phyloP scores from a whole-genome alignment of 2,888 invertebrate genomes.

The Oscheius sp. region DNA sequence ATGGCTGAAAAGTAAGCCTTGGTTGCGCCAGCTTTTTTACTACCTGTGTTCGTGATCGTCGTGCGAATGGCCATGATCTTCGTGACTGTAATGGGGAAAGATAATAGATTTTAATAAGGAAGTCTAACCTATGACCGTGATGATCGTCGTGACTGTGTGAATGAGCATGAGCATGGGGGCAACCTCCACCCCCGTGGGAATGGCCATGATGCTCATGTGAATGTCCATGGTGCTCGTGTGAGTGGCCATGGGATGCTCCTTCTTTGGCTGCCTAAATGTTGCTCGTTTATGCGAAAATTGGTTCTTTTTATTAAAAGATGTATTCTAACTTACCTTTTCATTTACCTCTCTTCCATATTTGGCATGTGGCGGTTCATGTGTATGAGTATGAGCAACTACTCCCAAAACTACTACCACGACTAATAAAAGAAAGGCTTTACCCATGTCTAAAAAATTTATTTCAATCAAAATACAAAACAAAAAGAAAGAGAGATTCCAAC shows the following conservation, averaged over 20 bases:
- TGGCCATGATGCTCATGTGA: conserved; percentile 45
- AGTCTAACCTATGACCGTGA: conserved; percentile 42
- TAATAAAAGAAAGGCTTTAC: conserved; percentile 12
- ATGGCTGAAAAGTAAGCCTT: neutral
- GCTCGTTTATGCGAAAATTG: neutral
- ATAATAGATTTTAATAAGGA: conserved; percentile 10
- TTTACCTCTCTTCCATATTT: conserved; percentile 66
- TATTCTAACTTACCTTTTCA: conserved; percentile 52
- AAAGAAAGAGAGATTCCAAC: neutral
- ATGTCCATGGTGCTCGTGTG: too few species aligned
- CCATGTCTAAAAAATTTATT: neutral
- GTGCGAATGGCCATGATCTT: conserved; percentile 40
- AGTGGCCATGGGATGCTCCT: neutral
- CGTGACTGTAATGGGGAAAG: conserved; percentile 35
- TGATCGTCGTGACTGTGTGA: conserved; percentile 40
- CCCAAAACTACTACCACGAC: neutral
- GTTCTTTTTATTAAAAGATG: too few species aligned
- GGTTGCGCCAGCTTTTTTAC: neutral
- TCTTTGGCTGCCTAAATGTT: conserved; percentile 22
- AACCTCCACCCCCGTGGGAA: conserved; percentile 46
- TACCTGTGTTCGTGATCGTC: conserved; percentile 37
- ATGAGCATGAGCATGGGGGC: conserved; percentile 39
- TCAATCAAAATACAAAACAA: neutral
- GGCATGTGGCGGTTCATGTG: conserved; percentile 61
- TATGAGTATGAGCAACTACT: conserved; percentile 36